Conservation (phyloP, 2,888 invertebrate genomes). For the Lysandra coridon region DNA sequence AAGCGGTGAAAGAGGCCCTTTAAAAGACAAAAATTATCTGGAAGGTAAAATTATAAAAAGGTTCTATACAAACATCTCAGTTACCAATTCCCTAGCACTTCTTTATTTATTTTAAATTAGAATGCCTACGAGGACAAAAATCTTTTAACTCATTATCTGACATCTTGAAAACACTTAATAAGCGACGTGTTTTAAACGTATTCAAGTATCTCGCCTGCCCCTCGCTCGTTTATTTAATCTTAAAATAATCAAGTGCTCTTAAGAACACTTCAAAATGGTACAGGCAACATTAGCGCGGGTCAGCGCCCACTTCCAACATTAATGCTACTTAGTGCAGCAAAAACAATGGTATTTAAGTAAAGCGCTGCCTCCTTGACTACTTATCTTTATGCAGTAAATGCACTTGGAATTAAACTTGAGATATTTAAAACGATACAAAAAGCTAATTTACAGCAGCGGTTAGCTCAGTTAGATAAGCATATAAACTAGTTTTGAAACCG, state of each 20-base stretch:
- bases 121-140: background rate
- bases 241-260: conserved; percentile 38
- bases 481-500: background rate
- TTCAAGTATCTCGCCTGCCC: conserved; percentile 26
- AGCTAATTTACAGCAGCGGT: conserved; percentile 2
- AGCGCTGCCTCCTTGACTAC: conserved; percentile 40
- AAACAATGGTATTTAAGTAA: conserved; percentile 57
- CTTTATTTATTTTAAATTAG: background rate
- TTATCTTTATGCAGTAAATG: conserved; percentile 43
- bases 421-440: conserved; percentile 29
- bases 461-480: background rate
- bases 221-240: conserved; percentile 36
- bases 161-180: conserved; percentile 30
- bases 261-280: conserved; percentile 38
- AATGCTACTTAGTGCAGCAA: conserved; percentile 64
- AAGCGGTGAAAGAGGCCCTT: too few relatives aligned
- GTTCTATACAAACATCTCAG: too few relatives aligned
- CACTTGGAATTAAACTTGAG: conserved; percentile 36
- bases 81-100: too few relatives aligned
- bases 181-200: conserved; percentile 19
- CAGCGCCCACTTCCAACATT: conserved; percentile 58
- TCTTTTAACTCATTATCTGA: conserved; percentile 16
- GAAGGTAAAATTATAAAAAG: too few relatives aligned
- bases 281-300: conserved; percentile 46
- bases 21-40: too few relatives aligned